Evolutionary conservation across 2,888 invertebrate species (phyloP).

Genomic region (Augiades crinisus): DNA sequence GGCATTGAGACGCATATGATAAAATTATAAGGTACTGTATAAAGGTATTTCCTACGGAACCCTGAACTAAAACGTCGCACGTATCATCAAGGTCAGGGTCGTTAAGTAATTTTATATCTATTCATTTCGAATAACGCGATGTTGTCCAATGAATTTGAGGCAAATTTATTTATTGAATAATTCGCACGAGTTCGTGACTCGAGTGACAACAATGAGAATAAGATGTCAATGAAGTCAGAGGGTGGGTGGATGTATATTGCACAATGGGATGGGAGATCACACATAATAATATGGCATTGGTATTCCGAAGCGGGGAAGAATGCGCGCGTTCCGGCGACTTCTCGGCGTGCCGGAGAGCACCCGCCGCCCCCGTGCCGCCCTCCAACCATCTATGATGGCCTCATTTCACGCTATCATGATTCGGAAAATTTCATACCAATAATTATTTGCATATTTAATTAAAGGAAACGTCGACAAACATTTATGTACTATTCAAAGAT

Average conservation of each 20-base stretch:
- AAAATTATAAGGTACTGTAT: too few species aligned
- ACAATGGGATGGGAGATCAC: constrained; percentile 67
- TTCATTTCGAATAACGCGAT: too few species aligned
- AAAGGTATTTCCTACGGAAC: too few species aligned
- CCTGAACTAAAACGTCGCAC: too few species aligned
- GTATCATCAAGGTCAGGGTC: too few species aligned
- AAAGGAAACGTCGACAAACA: background rate
- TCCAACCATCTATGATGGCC: constrained; percentile 20
- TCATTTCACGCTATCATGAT: constrained; percentile 14
- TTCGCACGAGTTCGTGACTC: constrained; percentile 55
- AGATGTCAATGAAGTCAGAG: constrained; percentile 53
- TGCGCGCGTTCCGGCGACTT: constrained; percentile 71
- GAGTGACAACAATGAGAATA: constrained; percentile 51
- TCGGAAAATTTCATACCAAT: constrained; percentile 24
- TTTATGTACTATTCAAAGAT: too few species aligned
- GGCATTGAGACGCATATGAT: too few species aligned
- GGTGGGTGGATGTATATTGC: constrained; percentile 54
- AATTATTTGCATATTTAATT: constrained; percentile 10
- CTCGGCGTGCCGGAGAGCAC: constrained; percentile 50
- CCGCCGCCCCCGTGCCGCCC: constrained; percentile 38
- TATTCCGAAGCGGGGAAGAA: constrained; percentile 71
- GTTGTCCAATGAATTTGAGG: constrained; percentile 10
- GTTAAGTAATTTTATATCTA: too few species aligned
- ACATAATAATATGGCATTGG: constrained; percentile 78
- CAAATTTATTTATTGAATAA: constrained; percentile 40